Evolutionary conservation across 2,888 invertebrate genomes (phyloP).

Genomic region (Pandemis corylana): DNA sequence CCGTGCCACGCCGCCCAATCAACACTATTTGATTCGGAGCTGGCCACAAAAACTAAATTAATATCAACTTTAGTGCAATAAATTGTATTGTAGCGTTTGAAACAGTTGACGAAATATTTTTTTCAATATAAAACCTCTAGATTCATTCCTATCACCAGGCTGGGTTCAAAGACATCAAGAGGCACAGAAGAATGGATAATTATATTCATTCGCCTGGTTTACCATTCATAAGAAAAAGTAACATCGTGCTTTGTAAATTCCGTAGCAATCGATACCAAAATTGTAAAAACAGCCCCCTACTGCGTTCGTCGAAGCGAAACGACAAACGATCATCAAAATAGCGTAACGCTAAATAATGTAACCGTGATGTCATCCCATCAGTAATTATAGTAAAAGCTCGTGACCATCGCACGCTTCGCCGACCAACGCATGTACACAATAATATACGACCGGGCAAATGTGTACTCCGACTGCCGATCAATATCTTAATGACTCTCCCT

Average conservation of each 20-base stretch:
- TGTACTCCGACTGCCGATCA: slow-evolving; percentile 22
- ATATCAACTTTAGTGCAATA: slow-evolving; percentile 42
- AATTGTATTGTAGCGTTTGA: no score
- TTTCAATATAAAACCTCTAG: background rate
- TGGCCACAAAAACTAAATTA: slow-evolving; percentile 52
- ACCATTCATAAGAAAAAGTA: slow-evolving; percentile 27
- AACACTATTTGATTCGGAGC: slow-evolving; percentile 49
- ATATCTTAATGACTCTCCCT: slow-evolving; percentile 27
- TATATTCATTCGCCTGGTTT: slow-evolving; percentile 20
- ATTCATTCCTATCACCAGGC: background rate
- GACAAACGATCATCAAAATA: slow-evolving; percentile 53
- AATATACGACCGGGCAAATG: slow-evolving; percentile 22
- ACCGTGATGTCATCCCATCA: slow-evolving; percentile 59
- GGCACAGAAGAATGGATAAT: background rate
- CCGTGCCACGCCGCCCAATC: slow-evolving; percentile 35
- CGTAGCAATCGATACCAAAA: slow-evolving; percentile 39
- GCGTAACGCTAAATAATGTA: slow-evolving; percentile 51
- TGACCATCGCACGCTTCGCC: slow-evolving; percentile 55
- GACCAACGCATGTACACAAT: slow-evolving; percentile 48
- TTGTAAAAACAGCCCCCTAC: slow-evolving; percentile 54
- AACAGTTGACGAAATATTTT: background rate
- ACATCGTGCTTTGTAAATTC: slow-evolving; percentile 16
- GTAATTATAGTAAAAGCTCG: slow-evolving; percentile 64
- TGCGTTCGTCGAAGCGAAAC: slow-evolving; percentile 57
- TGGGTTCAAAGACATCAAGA: slow-evolving; percentile 19